A percentile compares a stretch with the other conserved stretches of the same genome.
phyloP scores from a whole-genome alignment of 2,797 vertebrate species.

The Bufotes viridis region DNA sequence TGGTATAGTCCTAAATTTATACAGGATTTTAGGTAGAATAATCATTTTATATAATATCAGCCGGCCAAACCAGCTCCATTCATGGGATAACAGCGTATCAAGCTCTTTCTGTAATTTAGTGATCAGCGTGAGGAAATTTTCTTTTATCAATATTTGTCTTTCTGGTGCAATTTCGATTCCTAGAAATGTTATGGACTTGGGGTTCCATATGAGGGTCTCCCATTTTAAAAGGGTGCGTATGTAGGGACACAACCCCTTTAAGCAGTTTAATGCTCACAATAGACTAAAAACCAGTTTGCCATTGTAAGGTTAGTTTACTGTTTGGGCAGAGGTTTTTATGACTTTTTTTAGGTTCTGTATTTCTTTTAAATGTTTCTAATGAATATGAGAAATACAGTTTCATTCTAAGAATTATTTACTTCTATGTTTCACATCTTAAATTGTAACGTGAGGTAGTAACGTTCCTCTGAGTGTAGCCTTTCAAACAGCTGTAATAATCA shows the following conservation, averaged over 20 bases:
- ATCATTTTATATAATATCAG: no score
- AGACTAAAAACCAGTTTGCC: background rate
- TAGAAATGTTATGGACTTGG: no score
- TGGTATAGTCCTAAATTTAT: no score
- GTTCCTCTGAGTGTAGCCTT: constrained; percentile 37
- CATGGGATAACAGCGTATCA: no score
- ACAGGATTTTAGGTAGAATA: no score
- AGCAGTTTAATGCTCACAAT: background rate
- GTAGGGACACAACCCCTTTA: background rate
- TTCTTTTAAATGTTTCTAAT: background rate
- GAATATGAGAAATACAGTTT: background rate
- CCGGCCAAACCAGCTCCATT: no score
- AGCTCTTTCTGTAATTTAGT: no score
- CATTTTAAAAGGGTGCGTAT: background rate
- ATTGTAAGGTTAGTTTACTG: background rate
- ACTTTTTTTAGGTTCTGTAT: background rate
- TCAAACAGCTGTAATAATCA: constrained; percentile 52
- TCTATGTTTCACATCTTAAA: background rate
- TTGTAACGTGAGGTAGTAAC: constrained; percentile 13
- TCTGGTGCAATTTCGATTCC: no score
- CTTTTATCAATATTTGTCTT: no score
- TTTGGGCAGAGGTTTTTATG: background rate
- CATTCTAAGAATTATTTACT: background rate
- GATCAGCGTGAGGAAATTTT: no score
- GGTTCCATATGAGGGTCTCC: no score